phyloP scores from a whole-genome alignment of 2,888 invertebrate genomes.

The Hofmannophila pseudospretella region DNA sequence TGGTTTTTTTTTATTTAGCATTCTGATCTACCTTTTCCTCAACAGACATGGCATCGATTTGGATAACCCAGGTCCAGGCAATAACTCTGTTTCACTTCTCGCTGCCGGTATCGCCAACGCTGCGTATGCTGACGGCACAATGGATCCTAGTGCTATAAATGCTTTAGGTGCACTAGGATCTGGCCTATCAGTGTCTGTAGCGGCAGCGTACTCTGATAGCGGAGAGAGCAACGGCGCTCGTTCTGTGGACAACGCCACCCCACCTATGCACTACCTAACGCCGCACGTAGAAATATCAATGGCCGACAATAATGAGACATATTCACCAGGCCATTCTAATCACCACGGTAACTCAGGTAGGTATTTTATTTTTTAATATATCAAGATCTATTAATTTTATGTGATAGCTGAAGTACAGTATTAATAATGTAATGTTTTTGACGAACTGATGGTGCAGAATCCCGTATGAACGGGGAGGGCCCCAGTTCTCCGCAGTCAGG shows the following conservation, averaged over 20 bases:
- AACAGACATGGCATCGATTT: slow-evolving; percentile 91
- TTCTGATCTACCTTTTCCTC: no score
- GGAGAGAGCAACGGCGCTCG: slow-evolving; percentile 89
- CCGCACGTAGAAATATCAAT: slow-evolving; percentile 95
- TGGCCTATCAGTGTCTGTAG: slow-evolving; percentile 81
- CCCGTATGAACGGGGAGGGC: slow-evolving; percentile 81
- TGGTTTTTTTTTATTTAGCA: not conserved
- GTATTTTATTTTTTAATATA: slow-evolving; percentile 9
- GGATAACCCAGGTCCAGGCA: slow-evolving; percentile 91
- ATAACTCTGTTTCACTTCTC: slow-evolving; percentile 85
- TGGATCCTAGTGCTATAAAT: slow-evolving; percentile 68
- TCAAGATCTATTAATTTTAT: no score
- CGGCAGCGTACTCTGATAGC: slow-evolving; percentile 89
- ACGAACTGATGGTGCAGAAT: slow-evolving; percentile 33
- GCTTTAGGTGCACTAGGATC: slow-evolving; percentile 79
- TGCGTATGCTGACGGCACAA: slow-evolving; percentile 75
- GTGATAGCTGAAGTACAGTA: no score
- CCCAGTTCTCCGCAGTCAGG: slow-evolving; percentile 89
- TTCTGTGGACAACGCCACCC: slow-evolving; percentile 91
- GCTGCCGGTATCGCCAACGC: slow-evolving; percentile 81
- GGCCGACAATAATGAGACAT: slow-evolving; percentile 87
- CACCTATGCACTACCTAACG: slow-evolving; percentile 93
- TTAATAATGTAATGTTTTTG: not conserved
- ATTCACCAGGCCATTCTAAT: slow-evolving; percentile 74
- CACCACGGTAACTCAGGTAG: slow-evolving; percentile 56